Base-by-base conservation (phyloP, 2,888 invertebrate genomes). In the Cosmia trapezina region DNA sequence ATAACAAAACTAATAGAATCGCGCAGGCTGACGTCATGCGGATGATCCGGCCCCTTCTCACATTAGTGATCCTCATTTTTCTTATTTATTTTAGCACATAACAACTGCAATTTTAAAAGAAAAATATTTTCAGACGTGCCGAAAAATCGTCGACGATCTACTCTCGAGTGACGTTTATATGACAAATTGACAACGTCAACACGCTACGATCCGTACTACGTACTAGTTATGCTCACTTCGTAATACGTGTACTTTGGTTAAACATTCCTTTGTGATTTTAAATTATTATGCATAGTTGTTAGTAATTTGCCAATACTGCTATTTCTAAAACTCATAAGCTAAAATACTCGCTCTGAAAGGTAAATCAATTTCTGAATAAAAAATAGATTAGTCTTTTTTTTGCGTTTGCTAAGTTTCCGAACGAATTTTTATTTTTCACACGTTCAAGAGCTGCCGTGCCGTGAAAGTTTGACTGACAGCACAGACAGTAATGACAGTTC, bases 51-150 rank as follows among this genome's bases (percentile, higher is more conserved):
- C 97, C 97, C 66, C 96, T 96, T 86, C 97, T 96, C 66, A 97
- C 91, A 85, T 97, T 97, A 84, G 97, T 97, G 71, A 97, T 96
- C 86, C 97, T 96, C 97, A 97, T 97, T 89, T 90, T 94, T 80
- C 61, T 76, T 73, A 80, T 79, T 81, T 77, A 60, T 72, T 66
- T 73, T 84, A 84, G 85, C 70, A 84, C 91, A 91, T 91, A 84
- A 87, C 86, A 91, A 86, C 79, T 76, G 73, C 62, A 76, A 76
- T 78, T 78, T 79, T n/a, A 62, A 11, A 72, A 75, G 74, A 73
- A 69, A 68, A 76, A 75, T 63, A 57, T 66, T 59, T 65, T 70
- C 22, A 17, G 53, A 70, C 66, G 70, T 47, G 68, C 76, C 59
- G 56, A 84, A 80, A 89, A 87, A 79, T 80, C 78, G 83, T 83